A percentile compares a stretch with the other conserved stretches of the same genome.
Evolutionary conservation across 2,888 invertebrate genomes (phyloP).

Genomic region (Rotaria magnacalcarata): DNA sequence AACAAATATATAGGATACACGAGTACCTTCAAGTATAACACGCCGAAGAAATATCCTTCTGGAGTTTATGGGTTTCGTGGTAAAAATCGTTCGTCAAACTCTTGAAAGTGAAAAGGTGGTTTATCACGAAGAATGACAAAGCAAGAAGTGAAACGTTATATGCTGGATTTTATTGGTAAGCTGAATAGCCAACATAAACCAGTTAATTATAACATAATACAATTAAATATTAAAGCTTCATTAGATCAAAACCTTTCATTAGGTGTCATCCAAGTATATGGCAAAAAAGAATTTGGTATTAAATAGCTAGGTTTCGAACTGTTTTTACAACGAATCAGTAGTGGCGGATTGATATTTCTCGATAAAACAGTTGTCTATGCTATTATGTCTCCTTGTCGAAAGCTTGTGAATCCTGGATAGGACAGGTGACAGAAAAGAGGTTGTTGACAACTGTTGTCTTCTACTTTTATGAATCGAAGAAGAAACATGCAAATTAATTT

Average conservation of each 20-base stretch:
- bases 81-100: neutral
- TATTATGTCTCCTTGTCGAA: neutral
- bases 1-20: too few species aligned
- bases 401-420: neutral
- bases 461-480: too few species aligned
- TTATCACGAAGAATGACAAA: neutral
- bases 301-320: neutral
- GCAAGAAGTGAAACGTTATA: neutral
- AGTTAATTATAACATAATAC: neutral
- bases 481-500: too few species aligned
- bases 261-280: neutral
- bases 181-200: neutral
- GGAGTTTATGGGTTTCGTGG: too few species aligned
- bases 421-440: too few species aligned
- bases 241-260: neutral
- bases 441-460: too few species aligned
- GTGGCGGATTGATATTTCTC: neutral
- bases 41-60: too few species aligned
- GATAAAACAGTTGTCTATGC: neutral
- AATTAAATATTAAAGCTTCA: neutral
- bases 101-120: neutral
- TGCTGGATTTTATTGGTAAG: neutral
- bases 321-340: neutral
- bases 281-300: neutral
- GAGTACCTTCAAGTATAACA: too few species aligned